Conservation (phyloP, 1,140 invertebrate species). For the Macrosteles quadrilineatus region DNA sequence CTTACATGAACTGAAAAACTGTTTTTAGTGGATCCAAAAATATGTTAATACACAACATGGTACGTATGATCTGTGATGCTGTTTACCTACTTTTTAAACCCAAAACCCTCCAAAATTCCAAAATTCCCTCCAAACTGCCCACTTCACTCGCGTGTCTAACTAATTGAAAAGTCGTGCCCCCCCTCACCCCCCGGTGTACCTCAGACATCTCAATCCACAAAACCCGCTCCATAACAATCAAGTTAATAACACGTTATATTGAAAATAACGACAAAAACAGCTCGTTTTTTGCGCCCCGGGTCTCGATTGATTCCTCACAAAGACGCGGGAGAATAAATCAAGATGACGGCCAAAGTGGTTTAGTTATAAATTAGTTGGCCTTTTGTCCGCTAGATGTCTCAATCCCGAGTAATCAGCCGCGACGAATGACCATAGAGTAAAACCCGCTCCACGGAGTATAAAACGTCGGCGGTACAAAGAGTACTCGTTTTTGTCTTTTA, state of each 20-base stretch:
- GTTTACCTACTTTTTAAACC: no score
- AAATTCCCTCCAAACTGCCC: no score
- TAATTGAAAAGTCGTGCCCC: no score
- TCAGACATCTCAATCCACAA: not conserved
- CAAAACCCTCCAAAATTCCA: no score
- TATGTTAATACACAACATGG: no score
- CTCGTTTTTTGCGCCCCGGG: slow-evolving; percentile 12
- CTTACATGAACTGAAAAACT: no score
- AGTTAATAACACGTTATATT: slow-evolving; percentile 10
- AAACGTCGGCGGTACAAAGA: not conserved
- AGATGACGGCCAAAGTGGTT: slow-evolving; percentile 11
- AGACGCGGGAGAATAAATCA: slow-evolving; percentile 11
- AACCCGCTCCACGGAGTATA: not conserved
- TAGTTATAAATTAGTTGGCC: slow-evolving; percentile 23
- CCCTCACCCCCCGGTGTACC: no score
- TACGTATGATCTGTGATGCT: no score
- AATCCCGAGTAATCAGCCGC: not conserved
- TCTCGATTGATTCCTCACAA: not conserved
- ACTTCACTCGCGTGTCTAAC: no score
- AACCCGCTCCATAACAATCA: slow-evolving; percentile 8
- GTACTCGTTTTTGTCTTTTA: no score
- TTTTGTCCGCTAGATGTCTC: slow-evolving; percentile 12
- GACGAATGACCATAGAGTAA: slow-evolving; percentile 2
- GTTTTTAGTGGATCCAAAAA: no score
- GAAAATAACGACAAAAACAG: slow-evolving; percentile 2